Percentiles rank a stretch among this genome's conserved stretches.
phyloP scores from a whole-genome alignment of 2,888 invertebrate genomes.

The Heliothis peltigera region DNA sequence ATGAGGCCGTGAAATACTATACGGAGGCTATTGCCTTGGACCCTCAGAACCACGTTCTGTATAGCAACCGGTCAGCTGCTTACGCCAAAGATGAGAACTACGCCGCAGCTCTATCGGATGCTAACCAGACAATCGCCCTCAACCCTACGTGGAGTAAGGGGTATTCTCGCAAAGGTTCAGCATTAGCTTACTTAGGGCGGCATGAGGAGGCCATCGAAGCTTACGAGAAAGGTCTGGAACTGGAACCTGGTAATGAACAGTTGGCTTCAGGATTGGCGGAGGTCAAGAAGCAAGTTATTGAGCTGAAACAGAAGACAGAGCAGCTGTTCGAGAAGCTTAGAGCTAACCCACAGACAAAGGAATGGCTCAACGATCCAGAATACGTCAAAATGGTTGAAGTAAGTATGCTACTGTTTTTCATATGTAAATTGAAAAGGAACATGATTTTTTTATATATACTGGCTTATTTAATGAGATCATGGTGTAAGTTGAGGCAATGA shows the following conservation, averaged over 20 bases:
- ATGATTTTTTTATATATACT: too few species aligned
- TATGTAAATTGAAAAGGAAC: too few species aligned
- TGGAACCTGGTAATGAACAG: constrained; percentile 93
- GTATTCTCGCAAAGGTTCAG: constrained; percentile 96
- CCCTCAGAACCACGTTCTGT: constrained; percentile 95
- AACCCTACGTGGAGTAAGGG: constrained; percentile 97
- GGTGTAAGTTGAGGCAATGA: constrained; percentile 1
- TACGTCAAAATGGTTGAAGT: constrained; percentile 91
- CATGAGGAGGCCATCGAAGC: constrained; percentile 93
- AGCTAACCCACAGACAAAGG: constrained; percentile 92
- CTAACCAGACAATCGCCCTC: constrained; percentile 94
- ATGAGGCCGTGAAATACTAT: constrained; percentile 94
- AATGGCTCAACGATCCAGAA: constrained; percentile 93
- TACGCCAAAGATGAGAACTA: constrained; percentile 95
- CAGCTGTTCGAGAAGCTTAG: constrained; percentile 90
- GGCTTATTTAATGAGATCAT: neutral
- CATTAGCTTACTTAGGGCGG: constrained; percentile 93
- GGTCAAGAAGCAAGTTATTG: constrained; percentile 82
- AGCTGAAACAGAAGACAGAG: constrained; percentile 66
- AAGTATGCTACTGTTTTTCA: constrained; percentile 48
- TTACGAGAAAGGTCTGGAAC: constrained; percentile 92
- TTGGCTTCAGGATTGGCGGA: constrained; percentile 92
- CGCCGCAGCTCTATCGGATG: constrained; percentile 94
- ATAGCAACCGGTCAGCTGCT: constrained; percentile 97
- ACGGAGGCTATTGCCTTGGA: constrained; percentile 95